Conservation (phyloP, 2,797 vertebrate genomes). For the Florisuga fusca region DNA sequence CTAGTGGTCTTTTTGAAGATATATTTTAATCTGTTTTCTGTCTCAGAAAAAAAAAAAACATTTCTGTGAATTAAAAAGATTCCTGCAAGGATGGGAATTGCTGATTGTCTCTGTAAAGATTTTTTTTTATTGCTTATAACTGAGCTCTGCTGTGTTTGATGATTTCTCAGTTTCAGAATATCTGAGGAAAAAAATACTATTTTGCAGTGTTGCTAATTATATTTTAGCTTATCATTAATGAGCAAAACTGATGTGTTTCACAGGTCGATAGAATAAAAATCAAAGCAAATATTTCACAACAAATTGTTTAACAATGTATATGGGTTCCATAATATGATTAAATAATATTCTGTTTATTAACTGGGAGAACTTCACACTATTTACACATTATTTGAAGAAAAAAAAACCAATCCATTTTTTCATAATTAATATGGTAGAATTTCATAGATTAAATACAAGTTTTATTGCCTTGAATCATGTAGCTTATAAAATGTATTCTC, state of each 20-base stretch:
- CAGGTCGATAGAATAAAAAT: conserved; percentile 45
- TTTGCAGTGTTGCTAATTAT: conserved; percentile 37
- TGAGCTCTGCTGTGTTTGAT: conserved; percentile 12
- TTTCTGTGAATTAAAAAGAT: conserved; percentile 32
- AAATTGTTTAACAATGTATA: conserved; percentile 46
- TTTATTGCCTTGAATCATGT: conserved; percentile 4
- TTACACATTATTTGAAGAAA: conserved; percentile 33
- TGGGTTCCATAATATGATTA: conserved; percentile 51
- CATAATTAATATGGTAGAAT: not conserved
- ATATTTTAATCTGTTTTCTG: conserved; percentile 7
- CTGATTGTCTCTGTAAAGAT: conserved; percentile 2
- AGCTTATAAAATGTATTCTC: conserved; percentile 23
- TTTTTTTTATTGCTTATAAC: conserved; percentile 13
- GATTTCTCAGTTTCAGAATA: conserved; percentile 21
- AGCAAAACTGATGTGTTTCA: conserved; percentile 29
- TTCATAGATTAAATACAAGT: not conserved
- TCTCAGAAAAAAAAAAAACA: conserved; percentile 34
- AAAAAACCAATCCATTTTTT: conserved; percentile 27
- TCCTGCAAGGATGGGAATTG: conserved; percentile 8
- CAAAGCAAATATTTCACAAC: conserved; percentile 23
- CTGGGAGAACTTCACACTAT: not conserved
- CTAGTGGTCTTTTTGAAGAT: not conserved
- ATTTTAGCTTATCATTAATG: conserved; percentile 23
- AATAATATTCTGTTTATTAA: conserved; percentile 43
- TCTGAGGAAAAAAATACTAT: conserved; percentile 29